These are phyloP conservation scores for Plotosus lineatus DNA, from an alignment of 2,113 vertebrate genomes.

Conservation along the genomic window DNA sequence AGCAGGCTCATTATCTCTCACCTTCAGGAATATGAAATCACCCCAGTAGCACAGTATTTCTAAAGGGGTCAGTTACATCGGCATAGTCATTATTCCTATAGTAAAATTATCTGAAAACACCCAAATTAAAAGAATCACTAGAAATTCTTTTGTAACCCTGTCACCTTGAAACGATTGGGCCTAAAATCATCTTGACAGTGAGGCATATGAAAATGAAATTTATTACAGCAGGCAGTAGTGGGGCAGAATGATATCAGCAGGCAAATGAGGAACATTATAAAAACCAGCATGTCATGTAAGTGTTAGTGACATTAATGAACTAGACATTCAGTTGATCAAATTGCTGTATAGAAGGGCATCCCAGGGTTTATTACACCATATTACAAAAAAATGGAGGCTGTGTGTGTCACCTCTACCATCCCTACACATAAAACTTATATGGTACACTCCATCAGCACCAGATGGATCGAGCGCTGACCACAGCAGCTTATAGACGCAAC, in stretches of 20 bases:
- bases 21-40: slow-evolving; percentile 3
- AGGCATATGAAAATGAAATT: not conserved
- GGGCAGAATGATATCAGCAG: not conserved
- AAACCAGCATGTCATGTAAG: not conserved
- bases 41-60: not conserved
- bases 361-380: not conserved
- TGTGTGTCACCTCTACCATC: too few relatives aligned
- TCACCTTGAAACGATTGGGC: not conserved
- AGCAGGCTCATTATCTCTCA: not conserved
- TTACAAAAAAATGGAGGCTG: not conserved
- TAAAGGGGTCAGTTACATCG: slow-evolving; percentile 2
- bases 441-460: too few relatives aligned
- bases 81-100: not conserved
- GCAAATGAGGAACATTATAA: not conserved
- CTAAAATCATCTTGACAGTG: slow-evolving; percentile 19
- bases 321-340: not conserved
- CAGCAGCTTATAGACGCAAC: too few relatives aligned
- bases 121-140: not conserved
- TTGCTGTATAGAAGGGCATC: too few relatives aligned
- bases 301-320: not conserved
- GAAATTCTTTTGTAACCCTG: not conserved
- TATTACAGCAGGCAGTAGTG: not conserved
- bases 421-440: too few relatives aligned
- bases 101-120: not conserved
- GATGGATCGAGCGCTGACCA: too few relatives aligned